phyloP scores from a whole-genome alignment of 2,888 invertebrate genomes.

The Drosophila setosimentum region DNA sequence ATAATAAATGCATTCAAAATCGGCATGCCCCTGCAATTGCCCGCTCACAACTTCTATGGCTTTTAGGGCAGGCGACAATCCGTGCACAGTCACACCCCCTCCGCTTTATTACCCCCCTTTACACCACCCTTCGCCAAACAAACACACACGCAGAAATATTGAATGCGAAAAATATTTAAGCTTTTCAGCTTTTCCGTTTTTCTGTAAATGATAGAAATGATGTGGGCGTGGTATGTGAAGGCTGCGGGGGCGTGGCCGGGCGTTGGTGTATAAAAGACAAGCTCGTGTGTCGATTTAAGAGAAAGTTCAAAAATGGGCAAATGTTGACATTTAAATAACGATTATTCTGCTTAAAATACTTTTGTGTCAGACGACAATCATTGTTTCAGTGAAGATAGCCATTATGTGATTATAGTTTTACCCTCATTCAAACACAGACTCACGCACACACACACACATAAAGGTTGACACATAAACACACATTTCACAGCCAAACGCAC shows the following conservation, averaged over 20 bases:
- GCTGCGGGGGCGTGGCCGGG: background rate
- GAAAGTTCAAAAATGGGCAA: slow-evolving; percentile 46
- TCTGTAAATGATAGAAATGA: slow-evolving; percentile 47
- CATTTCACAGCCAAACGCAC: slow-evolving; percentile 15
- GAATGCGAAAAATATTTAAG: slow-evolving; percentile 41
- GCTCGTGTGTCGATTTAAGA: slow-evolving; percentile 43
- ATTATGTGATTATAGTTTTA: slow-evolving; percentile 1
- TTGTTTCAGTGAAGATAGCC: background rate
- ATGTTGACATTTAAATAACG: slow-evolving; percentile 40
- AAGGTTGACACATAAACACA: slow-evolving; percentile 33
- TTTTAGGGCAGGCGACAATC: slow-evolving; percentile 53
- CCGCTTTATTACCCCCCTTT: slow-evolving; percentile 13
- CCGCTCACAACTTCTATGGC: slow-evolving; percentile 13
- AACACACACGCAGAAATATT: slow-evolving; percentile 30
- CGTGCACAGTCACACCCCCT: slow-evolving; percentile 16
- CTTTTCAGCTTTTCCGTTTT: slow-evolving; percentile 44
- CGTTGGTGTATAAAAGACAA: slow-evolving; percentile 4
- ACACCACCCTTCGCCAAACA: slow-evolving; percentile 14
- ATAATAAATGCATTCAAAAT: slow-evolving; percentile 56
- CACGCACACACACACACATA: background rate
- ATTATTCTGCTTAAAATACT: slow-evolving; percentile 44
- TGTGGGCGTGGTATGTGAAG: slow-evolving; percentile 24
- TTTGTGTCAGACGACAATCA: slow-evolving; percentile 38
- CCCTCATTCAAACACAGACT: background rate
- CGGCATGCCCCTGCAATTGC: background rate